Evolutionary conservation across 92 coral and sea anemone genomes (phyloP).

Genomic region (Phymanthus crucifer): DNA sequence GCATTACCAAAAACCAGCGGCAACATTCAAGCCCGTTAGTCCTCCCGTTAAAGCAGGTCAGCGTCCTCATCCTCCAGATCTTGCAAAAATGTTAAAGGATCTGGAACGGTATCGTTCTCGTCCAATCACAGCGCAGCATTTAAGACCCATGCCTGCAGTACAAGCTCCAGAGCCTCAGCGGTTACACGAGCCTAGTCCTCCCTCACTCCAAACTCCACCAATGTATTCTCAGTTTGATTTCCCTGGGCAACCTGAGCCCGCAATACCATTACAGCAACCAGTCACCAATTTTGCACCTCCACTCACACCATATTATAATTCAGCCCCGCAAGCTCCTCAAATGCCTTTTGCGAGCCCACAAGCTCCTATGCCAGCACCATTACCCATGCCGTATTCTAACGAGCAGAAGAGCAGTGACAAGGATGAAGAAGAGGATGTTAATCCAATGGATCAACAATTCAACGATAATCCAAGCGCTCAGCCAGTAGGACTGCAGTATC

Average conservation of each 20-base stretch:
- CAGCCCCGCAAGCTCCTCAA: conserved; percentile 8
- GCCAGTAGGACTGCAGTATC: conserved; percentile 25
- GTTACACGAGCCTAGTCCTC: conserved; percentile 10
- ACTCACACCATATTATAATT: background rate
- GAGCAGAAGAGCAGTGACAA: background rate
- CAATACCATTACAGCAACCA: conserved; percentile 27
- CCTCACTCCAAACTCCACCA: conserved; percentile 12
- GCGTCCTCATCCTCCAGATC: conserved; percentile 23
- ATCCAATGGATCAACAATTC: conserved; percentile 18
- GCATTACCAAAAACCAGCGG: conserved; percentile 21
- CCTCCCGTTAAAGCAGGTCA: conserved; percentile 13
- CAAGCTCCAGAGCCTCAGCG: conserved; percentile 15
- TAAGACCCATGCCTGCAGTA: conserved; percentile 12
- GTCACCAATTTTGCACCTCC: conserved; percentile 5
- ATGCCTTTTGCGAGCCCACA: background rate
- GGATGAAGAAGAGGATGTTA: conserved; percentile 19
- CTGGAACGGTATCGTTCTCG: conserved; percentile 11
- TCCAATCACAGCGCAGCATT: conserved; percentile 17
- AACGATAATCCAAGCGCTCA: conserved; percentile 15
- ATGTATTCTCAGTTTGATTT: conserved; percentile 30
- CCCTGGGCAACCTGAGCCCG: conserved; percentile 29
- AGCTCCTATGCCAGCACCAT: background rate
- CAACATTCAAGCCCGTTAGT: conserved; percentile 10
- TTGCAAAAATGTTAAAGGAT: conserved; percentile 9
- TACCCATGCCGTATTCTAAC: conserved; percentile 16